phyloP scores from a whole-genome alignment of 2,113 vertebrate genomes.

The Gasterosteus nipponicus region DNA sequence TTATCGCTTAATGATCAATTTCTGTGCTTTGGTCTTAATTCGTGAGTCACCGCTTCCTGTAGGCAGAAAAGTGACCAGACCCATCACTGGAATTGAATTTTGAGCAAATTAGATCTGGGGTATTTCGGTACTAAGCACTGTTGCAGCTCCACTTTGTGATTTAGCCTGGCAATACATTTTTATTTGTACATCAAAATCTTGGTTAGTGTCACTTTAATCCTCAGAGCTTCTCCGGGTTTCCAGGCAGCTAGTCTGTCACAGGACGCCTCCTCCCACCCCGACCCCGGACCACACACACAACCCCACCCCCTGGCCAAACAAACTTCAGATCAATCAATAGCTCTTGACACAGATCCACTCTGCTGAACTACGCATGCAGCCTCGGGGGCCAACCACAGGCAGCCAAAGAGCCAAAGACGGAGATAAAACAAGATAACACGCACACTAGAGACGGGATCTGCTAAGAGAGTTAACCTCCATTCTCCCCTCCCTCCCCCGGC shows the following conservation, averaged over 20 bases:
- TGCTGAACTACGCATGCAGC: conserved; percentile 16
- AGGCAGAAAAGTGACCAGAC: conserved; percentile 2
- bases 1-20: not conserved
- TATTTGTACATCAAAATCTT: conserved; percentile 34
- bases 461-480: not conserved
- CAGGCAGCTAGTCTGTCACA: conserved; percentile 8
- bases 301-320: not conserved
- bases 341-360: conserved; percentile 19
- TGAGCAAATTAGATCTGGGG: conserved; percentile 2
- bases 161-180: conserved; percentile 28
- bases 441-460: not conserved
- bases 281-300: no score
- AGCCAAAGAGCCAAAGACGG: conserved; percentile 11
- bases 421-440: not conserved
- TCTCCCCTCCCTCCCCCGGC: not conserved
- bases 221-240: conserved; percentile 15
- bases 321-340: conserved; percentile 39
- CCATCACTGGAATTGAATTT: conserved; percentile 25
- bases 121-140: not conserved
- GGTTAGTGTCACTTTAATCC: conserved; percentile 39
- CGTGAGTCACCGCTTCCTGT: conserved; percentile 18
- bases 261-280: not conserved
- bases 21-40: not conserved
- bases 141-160: conserved; percentile 13
- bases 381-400: not conserved